phyloP scores from a whole-genome alignment of 1,140 invertebrate genomes.

The Drosophila murphyi region DNA sequence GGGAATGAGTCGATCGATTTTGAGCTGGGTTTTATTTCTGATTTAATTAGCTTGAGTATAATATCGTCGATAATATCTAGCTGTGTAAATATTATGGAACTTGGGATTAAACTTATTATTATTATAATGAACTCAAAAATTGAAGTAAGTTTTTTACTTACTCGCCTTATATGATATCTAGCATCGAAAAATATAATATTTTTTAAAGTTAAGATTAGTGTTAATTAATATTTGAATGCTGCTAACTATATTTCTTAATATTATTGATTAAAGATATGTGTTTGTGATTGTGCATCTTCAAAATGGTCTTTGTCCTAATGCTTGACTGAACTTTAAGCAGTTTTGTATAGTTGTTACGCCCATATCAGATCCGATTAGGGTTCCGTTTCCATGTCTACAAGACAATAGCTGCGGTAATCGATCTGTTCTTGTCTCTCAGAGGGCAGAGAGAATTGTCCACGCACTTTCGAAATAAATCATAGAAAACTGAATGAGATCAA shows the following conservation, averaged over 20 bases:
- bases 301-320: neutral
- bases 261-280: conserved; percentile 4
- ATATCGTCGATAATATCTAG: neutral
- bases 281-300: conserved; percentile 12
- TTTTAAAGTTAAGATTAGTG: no score
- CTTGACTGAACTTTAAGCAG: conserved; percentile 37
- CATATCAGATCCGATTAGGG: conserved; percentile 54
- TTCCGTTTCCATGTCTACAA: conserved; percentile 24
- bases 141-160: no score
- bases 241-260: no score
- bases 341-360: conserved; percentile 48
- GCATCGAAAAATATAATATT: no score
- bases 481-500: conserved; percentile 43
- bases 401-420: conserved; percentile 55
- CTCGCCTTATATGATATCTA: no score
- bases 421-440: conserved; percentile 51
- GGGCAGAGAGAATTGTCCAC: conserved; percentile 41
- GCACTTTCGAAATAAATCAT: conserved; percentile 67
- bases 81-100: neutral
- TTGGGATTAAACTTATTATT: neutral
- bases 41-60: conserved; percentile 19
- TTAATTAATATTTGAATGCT: no score
- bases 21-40: neutral
- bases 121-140: neutral
- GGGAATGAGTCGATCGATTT: conserved; percentile 16